phyloP scores from a whole-genome alignment of 2,888 invertebrate genomes.

The Polia nebulosa region DNA sequence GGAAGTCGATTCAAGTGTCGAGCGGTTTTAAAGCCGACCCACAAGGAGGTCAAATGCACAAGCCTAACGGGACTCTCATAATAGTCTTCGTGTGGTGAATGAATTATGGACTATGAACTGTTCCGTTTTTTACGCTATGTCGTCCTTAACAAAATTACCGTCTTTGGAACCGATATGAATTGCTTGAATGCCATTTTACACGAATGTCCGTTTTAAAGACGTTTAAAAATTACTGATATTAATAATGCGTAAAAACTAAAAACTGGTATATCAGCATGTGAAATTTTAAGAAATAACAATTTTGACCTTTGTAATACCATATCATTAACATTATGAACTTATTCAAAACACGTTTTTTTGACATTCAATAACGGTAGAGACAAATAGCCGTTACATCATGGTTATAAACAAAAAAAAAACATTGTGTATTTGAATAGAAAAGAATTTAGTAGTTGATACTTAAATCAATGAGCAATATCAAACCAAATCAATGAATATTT shows the following conservation, averaged over 20 bases:
- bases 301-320: constrained; percentile 32
- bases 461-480: constrained; percentile 8
- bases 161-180: constrained; percentile 23
- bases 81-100: constrained; percentile 80
- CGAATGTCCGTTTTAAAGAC: not conserved
- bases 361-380: constrained; percentile 45
- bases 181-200: constrained; percentile 3
- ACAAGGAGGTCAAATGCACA: constrained; percentile 86
- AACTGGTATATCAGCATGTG: constrained; percentile 12
- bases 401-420: constrained; percentile 28
- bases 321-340: constrained; percentile 37
- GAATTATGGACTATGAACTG: constrained; percentile 70
- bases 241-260: constrained; percentile 26
- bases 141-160: constrained; percentile 49
- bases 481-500: constrained; percentile 15
- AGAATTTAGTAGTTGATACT: constrained; percentile 11
- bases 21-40: constrained; percentile 73
- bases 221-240: constrained; percentile 1
- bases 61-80: constrained; percentile 82
- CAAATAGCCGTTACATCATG: constrained; percentile 30
- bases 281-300: constrained; percentile 22
- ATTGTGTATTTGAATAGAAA: constrained; percentile 9
- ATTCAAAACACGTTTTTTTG: constrained; percentile 44
- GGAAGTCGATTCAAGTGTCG: constrained; percentile 64
- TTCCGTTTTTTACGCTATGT: constrained; percentile 62